Evolutionary conservation across 1,140 invertebrate species (phyloP), one percentile per base, ranked within the genome.

Genomic region (Polypedilum pembai): DNA sequence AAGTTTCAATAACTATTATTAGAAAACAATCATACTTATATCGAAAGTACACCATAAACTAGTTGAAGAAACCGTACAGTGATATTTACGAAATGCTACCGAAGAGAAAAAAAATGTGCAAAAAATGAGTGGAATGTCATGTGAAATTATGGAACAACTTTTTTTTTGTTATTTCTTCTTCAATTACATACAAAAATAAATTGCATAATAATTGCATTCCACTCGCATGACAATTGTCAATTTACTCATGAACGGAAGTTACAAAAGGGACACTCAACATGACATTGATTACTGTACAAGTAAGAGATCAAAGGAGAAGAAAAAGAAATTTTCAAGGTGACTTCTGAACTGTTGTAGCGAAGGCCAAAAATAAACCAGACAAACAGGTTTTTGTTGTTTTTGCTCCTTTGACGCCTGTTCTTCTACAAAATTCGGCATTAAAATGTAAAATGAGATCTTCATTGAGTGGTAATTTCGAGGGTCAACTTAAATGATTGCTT

Each of bases 291-390:
- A 33, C 24, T 33, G 5, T 33, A 33, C 24, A 33, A 33, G 24
- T 5, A 33, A 15, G 45, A 56, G 8, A 56, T 56, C 45, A 56
- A 56, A 56, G 15, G 15, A 45, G 15, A 45, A 45, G 15, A 45
- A 45, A 45, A 45, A 56, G n/a, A n/a, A 56, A 56, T 56, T 56
- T 56, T 56, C 45, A 56, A 56, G 45, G 45, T 56, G 45, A 56
- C 45, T 56, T 56, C 45, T 56, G 24, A 33, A 33, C 24, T 33
- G 24, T 33, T 33, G 1, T 5, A 5, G 5, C 5, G 24, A 33
- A 56, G 45, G 45, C 45, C 15, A 56, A n/a, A 56, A 56, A 56
- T 56, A 56, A n/a, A 56, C 45, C 12, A 56, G 45, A 56, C 45
- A 56, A 56, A 56, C 45, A 56, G 45, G 45, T 56, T 56, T 56